Conservation (phyloP, 2,113 vertebrate species). For the Columba livia region DNA sequence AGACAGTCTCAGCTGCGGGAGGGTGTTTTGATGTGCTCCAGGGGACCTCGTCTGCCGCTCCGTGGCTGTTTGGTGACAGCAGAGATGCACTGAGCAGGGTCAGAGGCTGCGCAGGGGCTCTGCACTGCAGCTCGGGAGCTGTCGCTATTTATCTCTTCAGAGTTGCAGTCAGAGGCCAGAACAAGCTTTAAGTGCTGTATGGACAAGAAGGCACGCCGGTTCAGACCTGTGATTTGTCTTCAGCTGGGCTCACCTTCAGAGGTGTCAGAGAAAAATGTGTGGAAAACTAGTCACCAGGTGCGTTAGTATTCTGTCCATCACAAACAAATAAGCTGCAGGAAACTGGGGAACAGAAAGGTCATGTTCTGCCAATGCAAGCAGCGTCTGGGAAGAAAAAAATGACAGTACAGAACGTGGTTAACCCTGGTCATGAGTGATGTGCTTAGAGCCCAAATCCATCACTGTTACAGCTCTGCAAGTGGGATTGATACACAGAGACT, state of each 20-base stretch:
- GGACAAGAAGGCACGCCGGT: not conserved
- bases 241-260: not conserved
- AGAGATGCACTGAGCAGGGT: not conserved
- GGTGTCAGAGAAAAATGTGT: not conserved
- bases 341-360: not conserved
- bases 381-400: not conserved
- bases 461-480: not conserved
- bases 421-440: not conserved
- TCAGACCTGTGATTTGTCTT: not conserved
- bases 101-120: not conserved
- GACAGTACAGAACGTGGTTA: not conserved
- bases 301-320: not conserved
- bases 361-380: not conserved
- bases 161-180: not conserved
- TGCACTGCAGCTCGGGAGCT: not conserved
- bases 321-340: not conserved
- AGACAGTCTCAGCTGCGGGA: not conserved
- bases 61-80: conserved; percentile 14
- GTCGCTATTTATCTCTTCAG: not conserved
- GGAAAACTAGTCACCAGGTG: not conserved
- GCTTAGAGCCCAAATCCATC: not conserved
- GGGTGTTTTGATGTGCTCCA: not conserved
- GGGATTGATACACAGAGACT: not conserved
- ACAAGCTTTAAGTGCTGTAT: not conserved
- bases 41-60: conserved; percentile 31